These are phyloP conservation scores for Formica exsecta DNA, from an alignment of 1,140 invertebrate species.

Conservation along the genomic window DNA sequence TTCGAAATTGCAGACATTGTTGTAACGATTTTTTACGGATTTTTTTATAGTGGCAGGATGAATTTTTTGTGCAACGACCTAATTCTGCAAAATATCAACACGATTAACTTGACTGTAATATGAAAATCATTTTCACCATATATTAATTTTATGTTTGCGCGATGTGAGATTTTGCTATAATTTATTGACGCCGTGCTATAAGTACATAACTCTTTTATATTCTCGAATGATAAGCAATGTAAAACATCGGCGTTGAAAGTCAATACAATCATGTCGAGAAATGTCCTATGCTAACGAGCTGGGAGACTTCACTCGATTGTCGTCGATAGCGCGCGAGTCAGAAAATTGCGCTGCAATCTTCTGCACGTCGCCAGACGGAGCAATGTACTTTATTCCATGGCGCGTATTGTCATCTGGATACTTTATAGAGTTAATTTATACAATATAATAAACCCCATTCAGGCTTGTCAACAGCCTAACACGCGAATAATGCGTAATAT, in stretches of 20 bases:
- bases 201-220: not conserved
- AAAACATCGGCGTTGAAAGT: conserved; percentile 48
- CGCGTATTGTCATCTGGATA: conserved; percentile 35
- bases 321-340: conserved; percentile 61
- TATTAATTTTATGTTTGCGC: not conserved
- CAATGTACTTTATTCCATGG: conserved; percentile 58
- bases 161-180: not conserved
- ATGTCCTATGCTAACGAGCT: conserved; percentile 54
- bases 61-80: conserved; percentile 27
- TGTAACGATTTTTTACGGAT: conserved; percentile 51
- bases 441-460: conserved; percentile 9
- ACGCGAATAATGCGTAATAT: not conserved
- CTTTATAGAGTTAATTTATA: conserved; percentile 11
- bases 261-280: conserved; percentile 47
- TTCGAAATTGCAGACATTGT: conserved; percentile 59
- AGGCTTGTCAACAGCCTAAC: not conserved
- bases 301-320: conserved; percentile 63
- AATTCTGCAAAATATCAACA: conserved; percentile 27
- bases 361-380: conserved; percentile 55
- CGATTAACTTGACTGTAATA: not conserved
- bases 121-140: conserved; percentile 19
- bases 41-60: conserved; percentile 43
- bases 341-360: conserved; percentile 70
- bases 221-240: conserved; percentile 13
- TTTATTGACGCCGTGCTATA: not conserved